Conservation (phyloP, 2,797 vertebrate species). For the Bovichtus diacanthus region DNA sequence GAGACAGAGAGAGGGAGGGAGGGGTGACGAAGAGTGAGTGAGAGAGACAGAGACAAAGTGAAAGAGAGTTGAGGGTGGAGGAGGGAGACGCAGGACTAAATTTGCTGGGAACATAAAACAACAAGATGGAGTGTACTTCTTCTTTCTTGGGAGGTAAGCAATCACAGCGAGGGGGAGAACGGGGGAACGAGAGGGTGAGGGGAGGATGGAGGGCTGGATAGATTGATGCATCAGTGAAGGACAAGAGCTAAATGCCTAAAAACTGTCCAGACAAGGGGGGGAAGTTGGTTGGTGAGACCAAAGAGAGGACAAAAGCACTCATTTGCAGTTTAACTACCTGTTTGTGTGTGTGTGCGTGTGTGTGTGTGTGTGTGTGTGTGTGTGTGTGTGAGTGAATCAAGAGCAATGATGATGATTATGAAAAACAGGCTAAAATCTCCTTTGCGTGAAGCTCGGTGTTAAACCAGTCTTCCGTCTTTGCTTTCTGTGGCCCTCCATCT, state of each 20-base stretch:
- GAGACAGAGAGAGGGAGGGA: slow-evolving; percentile 28
- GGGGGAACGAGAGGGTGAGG: slow-evolving; percentile 2
- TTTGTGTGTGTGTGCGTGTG: slow-evolving; percentile 27
- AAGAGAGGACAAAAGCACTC: slow-evolving; percentile 23
- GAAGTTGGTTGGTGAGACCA: slow-evolving; percentile 58
- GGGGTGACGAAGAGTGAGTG: slow-evolving; percentile 50
- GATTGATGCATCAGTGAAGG: slow-evolving; percentile 59
- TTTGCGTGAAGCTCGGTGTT: slow-evolving; percentile 36
- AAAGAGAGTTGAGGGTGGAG: slow-evolving; percentile 78
- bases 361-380: slow-evolving; percentile 8
- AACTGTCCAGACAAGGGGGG: slow-evolving; percentile 29
- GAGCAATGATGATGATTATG: slow-evolving; percentile 41
- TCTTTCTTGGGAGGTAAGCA: slow-evolving; percentile 75
- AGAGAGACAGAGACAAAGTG: slow-evolving; percentile 73
- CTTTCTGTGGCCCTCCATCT: slow-evolving; percentile 62
- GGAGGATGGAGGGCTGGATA: slow-evolving; percentile 10
- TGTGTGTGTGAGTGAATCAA: slow-evolving; percentile 21
- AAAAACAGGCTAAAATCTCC: slow-evolving; percentile 36
- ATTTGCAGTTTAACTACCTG: slow-evolving; percentile 55
- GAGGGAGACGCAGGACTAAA: slow-evolving; percentile 78
- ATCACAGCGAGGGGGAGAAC: slow-evolving; percentile 44
- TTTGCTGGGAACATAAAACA: slow-evolving; percentile 80
- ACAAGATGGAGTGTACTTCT: slow-evolving; percentile 77
- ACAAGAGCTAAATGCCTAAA: slow-evolving; percentile 56
- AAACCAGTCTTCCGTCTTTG: slow-evolving; percentile 42